Conservation (phyloP, 2,113 vertebrate genomes). For the Podilymbus podiceps region DNA sequence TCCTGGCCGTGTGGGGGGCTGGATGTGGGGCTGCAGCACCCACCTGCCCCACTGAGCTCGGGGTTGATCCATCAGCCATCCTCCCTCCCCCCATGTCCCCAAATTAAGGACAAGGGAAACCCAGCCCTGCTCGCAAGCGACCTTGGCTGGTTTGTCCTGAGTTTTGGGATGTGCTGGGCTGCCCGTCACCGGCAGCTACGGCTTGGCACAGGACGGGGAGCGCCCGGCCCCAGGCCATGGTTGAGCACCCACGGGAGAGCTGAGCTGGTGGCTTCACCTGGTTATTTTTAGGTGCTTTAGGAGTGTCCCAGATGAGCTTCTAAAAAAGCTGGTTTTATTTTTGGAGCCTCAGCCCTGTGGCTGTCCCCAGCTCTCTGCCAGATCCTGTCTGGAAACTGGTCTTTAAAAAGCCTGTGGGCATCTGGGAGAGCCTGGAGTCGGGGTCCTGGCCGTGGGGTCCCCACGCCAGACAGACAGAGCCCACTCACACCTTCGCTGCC, state of each 20-base stretch:
- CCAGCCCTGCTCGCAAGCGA: not conserved
- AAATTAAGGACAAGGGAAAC: not conserved
- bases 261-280: not conserved
- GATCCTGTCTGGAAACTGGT: not conserved
- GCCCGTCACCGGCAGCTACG: not conserved
- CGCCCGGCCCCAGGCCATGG: fast-evolving
- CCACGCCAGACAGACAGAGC: fast-evolving
- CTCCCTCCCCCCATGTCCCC: not conserved
- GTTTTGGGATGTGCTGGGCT: not conserved
- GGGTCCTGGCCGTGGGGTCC: not conserved
- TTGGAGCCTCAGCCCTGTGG: not conserved
- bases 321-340: not conserved
- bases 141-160: not conserved
- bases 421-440: fast-evolving
- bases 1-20: not conserved
- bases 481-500: not conserved
- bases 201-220: not conserved
- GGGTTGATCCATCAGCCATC: not conserved
- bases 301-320: not conserved
- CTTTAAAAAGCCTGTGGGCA: not conserved
- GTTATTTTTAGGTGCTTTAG: not conserved
- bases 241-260: not conserved
- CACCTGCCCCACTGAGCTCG: not conserved
- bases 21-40: not conserved
- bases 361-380: not conserved